Conservation (phyloP, 2,113 vertebrate genomes). For the Cinclus cinclus region DNA sequence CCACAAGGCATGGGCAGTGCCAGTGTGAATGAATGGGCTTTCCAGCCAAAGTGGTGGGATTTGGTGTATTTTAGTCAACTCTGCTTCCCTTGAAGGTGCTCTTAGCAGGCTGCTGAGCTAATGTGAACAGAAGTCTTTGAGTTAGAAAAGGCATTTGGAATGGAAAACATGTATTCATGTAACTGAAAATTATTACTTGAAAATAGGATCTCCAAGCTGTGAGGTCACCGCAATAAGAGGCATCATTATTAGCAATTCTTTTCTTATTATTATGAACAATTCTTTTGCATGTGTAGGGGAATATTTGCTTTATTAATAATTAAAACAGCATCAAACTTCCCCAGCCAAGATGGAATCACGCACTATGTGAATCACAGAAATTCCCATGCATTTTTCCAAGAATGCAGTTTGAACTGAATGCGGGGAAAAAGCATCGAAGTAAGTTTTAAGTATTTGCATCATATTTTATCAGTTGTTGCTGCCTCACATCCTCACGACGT, state of each 20-base stretch:
- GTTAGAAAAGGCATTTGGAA: background rate
- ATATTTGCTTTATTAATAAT: background rate
- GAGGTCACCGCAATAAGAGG: accelerated
- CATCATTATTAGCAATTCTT: background rate
- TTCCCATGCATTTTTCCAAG: background rate
- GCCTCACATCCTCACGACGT: background rate
- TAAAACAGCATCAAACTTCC: background rate
- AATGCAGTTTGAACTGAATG: background rate
- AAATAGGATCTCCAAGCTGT: background rate
- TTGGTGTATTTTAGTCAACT: background rate
- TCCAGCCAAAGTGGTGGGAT: background rate
- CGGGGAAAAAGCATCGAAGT: background rate
- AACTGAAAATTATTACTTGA: background rate
- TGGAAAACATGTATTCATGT: background rate
- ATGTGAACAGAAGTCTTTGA: background rate
- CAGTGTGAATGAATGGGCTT: background rate
- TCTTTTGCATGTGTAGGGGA: background rate
- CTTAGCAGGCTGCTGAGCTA: background rate
- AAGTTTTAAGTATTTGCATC: background rate
- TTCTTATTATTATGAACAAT: background rate
- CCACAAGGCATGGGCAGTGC: background rate
- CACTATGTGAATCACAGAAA: background rate
- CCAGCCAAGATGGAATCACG: background rate
- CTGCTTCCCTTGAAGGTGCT: background rate
- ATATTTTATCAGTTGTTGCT: background rate